These are phyloP conservation scores for Rissa tridactyla DNA, from an alignment of 2,113 vertebrate species.

Conservation along the genomic window DNA sequence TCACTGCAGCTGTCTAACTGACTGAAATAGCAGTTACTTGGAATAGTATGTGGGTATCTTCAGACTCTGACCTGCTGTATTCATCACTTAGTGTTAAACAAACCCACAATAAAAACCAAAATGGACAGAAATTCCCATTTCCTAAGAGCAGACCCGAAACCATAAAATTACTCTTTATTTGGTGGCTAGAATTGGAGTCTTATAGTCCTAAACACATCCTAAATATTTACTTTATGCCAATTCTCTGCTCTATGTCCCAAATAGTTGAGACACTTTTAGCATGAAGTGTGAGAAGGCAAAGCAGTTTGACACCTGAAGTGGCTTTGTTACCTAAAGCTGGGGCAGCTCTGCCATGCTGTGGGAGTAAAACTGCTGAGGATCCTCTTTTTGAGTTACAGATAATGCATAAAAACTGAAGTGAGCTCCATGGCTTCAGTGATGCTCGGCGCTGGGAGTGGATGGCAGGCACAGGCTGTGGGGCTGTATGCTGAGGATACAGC, in stretches of 20 bases:
- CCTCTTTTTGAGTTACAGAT: neutral
- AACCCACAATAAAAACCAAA: neutral
- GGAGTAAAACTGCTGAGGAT: neutral
- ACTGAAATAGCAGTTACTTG: neutral
- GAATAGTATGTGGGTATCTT: neutral
- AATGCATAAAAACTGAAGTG: neutral
- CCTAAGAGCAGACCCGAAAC: neutral
- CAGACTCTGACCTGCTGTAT: neutral
- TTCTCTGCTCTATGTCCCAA: neutral
- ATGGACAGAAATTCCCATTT: neutral
- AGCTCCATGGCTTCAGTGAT: neutral
- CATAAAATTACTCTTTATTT: neutral
- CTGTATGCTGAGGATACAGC: neutral
- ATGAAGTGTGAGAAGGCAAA: neutral
- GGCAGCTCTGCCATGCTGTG: rapidly evolving
- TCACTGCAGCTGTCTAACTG: neutral
- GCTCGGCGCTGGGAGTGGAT: neutral
- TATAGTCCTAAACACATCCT: neutral
- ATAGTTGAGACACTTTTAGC: neutral
- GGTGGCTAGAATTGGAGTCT: neutral
- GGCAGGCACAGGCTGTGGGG: neutral
- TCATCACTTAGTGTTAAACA: neutral
- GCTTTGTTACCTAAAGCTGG: neutral
- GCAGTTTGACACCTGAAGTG: neutral
- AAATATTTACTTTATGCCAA: neutral